Percentiles rank a stretch among this genome's conserved stretches.
Conservation (phyloP, 2,888 invertebrate species). For the Scaptodrosophila latifasciaeformis region DNA sequence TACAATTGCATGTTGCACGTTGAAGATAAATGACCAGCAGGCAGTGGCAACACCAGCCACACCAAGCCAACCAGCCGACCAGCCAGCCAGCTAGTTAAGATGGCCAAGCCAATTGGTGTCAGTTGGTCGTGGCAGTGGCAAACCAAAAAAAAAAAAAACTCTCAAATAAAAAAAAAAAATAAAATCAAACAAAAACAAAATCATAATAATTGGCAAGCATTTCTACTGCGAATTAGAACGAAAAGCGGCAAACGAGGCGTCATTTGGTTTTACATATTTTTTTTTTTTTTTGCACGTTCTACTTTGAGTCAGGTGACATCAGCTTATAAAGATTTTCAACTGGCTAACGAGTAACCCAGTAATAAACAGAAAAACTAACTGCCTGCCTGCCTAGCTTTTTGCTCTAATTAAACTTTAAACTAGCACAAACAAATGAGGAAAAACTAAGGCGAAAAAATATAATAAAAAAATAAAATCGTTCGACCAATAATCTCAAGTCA, state of each 20-base stretch:
- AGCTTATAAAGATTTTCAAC: neutral
- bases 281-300: conserved; percentile 2
- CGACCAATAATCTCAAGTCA: conserved; percentile 49
- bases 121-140: conserved; percentile 45
- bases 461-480: too few relatives aligned
- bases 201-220: conserved; percentile 3
- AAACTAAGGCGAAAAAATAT: too few relatives aligned
- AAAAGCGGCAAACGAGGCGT: conserved; percentile 1
- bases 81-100: too few relatives aligned
- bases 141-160: conserved; percentile 14
- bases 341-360: neutral
- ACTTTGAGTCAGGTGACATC: conserved; percentile 1
- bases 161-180: conserved; percentile 32
- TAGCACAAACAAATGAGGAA: too few relatives aligned
- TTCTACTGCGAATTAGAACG: conserved; percentile 2
- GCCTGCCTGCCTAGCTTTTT: neutral
- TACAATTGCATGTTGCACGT: conserved; percentile 55
- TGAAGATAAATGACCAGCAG: conserved; percentile 46
- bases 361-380: neutral
- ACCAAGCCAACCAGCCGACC: too few relatives aligned
- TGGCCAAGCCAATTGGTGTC: conserved; percentile 60
- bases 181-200: conserved; percentile 11
- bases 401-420: conserved; percentile 40
- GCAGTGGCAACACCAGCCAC: neutral
- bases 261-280: neutral